A percentile compares a stretch with the other conserved stretches of the same genome.
Conservation (phyloP, 2,113 vertebrate species). For the Tupaia chinensis region DNA sequence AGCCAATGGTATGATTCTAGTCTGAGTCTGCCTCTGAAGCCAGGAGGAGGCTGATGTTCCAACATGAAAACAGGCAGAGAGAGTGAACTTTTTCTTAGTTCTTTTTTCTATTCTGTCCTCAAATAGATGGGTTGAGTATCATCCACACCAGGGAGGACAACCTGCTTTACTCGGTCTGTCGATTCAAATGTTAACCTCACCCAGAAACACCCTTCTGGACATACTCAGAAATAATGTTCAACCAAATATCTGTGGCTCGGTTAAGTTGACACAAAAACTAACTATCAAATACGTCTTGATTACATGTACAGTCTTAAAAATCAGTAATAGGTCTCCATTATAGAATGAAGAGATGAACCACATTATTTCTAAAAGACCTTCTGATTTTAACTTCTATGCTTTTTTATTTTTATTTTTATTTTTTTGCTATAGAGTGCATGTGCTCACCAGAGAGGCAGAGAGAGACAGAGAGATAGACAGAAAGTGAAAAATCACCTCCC, state of each 20-base stretch:
- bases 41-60: not conserved
- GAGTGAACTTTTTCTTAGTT: not conserved
- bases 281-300: not conserved
- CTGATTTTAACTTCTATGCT: not conserved
- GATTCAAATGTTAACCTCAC: not conserved
- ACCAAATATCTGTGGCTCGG: not conserved
- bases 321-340: not conserved
- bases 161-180: not conserved
- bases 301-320: not conserved
- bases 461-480: no score
- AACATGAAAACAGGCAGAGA: not conserved
- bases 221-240: not conserved
- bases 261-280: not conserved
- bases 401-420: not conserved
- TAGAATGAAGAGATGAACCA: not conserved
- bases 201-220: not conserved
- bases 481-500: no score
- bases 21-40: not conserved
- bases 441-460: no score
- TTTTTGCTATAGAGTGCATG: no score
- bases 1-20: not conserved
- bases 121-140: not conserved
- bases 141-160: not conserved
- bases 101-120: not conserved
- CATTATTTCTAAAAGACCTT: not conserved